A percentile compares a stretch with the other conserved stretches of the same genome.
phyloP scores from a whole-genome alignment of 2,888 invertebrate species.

The Marronus borbonicus region DNA sequence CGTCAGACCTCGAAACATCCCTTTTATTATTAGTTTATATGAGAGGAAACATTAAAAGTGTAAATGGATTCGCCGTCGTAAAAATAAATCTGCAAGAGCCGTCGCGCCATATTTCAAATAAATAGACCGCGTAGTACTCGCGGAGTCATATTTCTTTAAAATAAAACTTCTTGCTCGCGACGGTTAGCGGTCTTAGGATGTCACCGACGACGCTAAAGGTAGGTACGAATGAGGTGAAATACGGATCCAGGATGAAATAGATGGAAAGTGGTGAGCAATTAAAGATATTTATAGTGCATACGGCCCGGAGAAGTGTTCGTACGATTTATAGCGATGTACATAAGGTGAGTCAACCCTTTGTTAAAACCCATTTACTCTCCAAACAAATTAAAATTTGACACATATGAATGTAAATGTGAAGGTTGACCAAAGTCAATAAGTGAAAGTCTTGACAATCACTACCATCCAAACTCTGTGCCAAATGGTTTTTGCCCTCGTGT shows the following conservation, averaged over 20 bases:
- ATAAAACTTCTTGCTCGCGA: constrained; percentile 20
- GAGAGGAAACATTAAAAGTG: constrained; percentile 44
- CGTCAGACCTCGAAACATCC: constrained; percentile 18
- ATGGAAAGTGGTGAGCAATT: background rate
- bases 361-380: too few relatives aligned
- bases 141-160: constrained; percentile 35
- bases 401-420: too few relatives aligned
- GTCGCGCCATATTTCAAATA: constrained; percentile 34
- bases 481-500: too few relatives aligned
- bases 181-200: constrained; percentile 1
- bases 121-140: constrained; percentile 36
- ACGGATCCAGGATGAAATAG: background rate
- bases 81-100: constrained; percentile 40
- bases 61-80: constrained; percentile 37
- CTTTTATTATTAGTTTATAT: constrained; percentile 46
- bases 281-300: constrained; percentile 1
- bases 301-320: too few relatives aligned
- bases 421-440: too few relatives aligned
- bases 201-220: background rate
- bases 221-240: background rate
- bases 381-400: too few relatives aligned
- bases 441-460: too few relatives aligned
- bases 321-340: too few relatives aligned
- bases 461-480: too few relatives aligned
- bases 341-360: too few relatives aligned